Evolutionary conservation across 2,797 vertebrate species (phyloP), one percentile per base, ranked within the genome.

Genomic region (Sebastolobus alascanus): DNA sequence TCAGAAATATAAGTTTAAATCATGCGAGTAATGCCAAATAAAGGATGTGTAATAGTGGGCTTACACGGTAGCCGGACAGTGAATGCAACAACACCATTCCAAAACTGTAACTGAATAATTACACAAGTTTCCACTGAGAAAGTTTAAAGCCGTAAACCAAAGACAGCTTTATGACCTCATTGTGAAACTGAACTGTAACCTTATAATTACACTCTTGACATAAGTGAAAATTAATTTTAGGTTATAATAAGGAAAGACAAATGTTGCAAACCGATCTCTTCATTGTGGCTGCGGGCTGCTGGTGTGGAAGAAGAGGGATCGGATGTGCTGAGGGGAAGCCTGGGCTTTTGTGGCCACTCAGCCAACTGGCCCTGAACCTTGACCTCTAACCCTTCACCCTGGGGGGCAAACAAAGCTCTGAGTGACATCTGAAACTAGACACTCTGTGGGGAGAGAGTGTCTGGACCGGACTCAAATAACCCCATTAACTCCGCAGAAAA

Each of bases 351-450:
- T 92, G 94, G 84, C 92, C 93, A 95, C 95, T 95, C 95, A 95
- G 93, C 93, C 94, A 94, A 93, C 91, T 94, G 93, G 94, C 95
- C 94, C 94, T 93, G 93, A 95, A 94, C 95, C 92, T 93, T 95
- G 92, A 94, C 96, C 94, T 93, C 85, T 94, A 89, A 96, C 95
- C 93, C 91, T 95, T 96, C 93, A 95, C 95, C 95, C 93, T 56
- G 82, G 91, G 90, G 93, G 92, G 86, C 93, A 96, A 95, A 96
- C 93, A 94, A 94, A 94, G 92, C 89, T 92, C 91, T 95, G 95
- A 96, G 92, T 96, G 96, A 95, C 95, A 95, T 95, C 92, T 94
- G 94, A 95, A 94, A 95, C 92, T 91, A 93, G 93, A 95, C 92
- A 92, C 93, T 94, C 87, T 92, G 91, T 93, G 87, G 91, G 91